phyloP scores from a whole-genome alignment of 1,140 invertebrate genomes.

The Diprion similis region DNA sequence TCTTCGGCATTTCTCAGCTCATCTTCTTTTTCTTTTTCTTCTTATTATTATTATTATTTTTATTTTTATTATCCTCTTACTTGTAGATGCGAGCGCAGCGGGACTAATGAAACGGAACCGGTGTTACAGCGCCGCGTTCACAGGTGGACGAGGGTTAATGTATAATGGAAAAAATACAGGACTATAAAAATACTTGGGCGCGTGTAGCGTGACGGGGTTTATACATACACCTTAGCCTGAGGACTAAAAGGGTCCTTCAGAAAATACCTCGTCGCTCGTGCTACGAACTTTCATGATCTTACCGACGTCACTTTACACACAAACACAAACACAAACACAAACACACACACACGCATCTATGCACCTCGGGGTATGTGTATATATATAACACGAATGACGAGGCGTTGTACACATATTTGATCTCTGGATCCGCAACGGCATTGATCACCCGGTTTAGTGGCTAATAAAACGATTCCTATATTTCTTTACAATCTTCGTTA shows the following conservation, averaged over 20 bases:
- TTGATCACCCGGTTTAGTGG: no score
- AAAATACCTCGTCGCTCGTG: background rate
- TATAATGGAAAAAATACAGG: background rate
- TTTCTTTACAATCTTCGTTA: no score
- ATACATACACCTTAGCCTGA: background rate
- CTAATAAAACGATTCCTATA: no score
- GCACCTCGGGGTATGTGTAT: no score
- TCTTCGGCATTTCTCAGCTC: no score
- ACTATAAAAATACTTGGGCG: background rate
- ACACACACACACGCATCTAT: no score
- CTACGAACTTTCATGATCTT: background rate
- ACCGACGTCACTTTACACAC: no score
- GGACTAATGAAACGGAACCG: conserved; percentile 4
- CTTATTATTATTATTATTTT: no score
- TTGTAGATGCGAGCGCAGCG: background rate
- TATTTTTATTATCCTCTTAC: background rate
- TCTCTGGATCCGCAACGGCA: background rate
- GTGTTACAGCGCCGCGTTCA: background rate
- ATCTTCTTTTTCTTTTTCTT: background rate
- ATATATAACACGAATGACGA: background rate
- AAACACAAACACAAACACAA: no score
- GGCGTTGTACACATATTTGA: background rate
- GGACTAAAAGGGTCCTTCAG: background rate
- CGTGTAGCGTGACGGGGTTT: background rate
- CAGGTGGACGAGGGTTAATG: background rate